Evolutionary conservation across 2,888 invertebrate species (phyloP).

Genomic region (Ptychoptera contaminata): DNA sequence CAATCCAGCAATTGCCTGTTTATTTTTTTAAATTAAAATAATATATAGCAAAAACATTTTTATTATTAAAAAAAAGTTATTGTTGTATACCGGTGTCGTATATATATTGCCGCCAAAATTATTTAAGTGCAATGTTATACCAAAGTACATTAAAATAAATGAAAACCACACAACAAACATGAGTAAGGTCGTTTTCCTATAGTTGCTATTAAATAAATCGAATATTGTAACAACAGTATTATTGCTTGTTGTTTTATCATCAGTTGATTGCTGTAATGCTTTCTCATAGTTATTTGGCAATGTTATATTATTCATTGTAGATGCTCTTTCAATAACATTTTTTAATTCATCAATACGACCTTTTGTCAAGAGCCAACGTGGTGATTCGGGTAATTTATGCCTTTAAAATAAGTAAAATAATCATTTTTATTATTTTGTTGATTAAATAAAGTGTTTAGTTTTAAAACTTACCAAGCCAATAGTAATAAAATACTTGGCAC

Average conservation of each 20-base stretch:
- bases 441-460: neutral
- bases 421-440: neutral
- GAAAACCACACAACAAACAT: conserved; percentile 57
- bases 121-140: conserved; percentile 56
- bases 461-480: conserved; percentile 33
- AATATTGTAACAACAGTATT: conserved; percentile 35
- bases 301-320: conserved; percentile 43
- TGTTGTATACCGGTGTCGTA: conserved; percentile 42
- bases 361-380: conserved; percentile 58
- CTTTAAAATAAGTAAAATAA: conserved; percentile 29
- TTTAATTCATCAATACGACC: conserved; percentile 51
- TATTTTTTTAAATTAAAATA: neutral
- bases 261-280: conserved; percentile 33
- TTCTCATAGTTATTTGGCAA: conserved; percentile 53
- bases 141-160: conserved; percentile 63
- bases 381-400: conserved; percentile 62
- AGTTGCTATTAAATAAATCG: conserved; percentile 47
- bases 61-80: neutral
- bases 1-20: conserved; percentile 42
- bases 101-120: conserved; percentile 61
- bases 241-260: conserved; percentile 15
- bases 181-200: conserved; percentile 50
- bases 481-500: conserved; percentile 39
- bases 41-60: neutral
- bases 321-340: conserved; percentile 45